These are phyloP conservation scores for Plutomurus gul DNA, from an alignment of 1,140 invertebrate species.

Conservation along the genomic window DNA sequence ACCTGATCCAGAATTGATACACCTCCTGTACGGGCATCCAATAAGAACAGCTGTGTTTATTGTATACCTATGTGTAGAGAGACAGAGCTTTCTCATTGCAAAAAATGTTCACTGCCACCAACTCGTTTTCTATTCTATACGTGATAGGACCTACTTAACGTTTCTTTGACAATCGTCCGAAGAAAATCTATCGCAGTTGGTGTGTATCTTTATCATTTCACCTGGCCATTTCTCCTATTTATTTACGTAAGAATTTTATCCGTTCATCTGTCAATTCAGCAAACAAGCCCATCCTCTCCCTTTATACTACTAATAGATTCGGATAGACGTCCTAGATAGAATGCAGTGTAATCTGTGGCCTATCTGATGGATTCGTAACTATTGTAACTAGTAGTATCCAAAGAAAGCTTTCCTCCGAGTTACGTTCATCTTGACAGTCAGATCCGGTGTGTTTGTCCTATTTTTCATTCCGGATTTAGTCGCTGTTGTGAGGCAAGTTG, in stretches of 20 bases:
- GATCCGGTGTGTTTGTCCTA: slow-evolving; percentile 34
- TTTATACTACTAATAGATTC: background rate
- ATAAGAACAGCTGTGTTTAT: too few species aligned
- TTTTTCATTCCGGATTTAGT: slow-evolving; percentile 39
- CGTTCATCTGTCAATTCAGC: background rate
- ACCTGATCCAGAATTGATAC: too few species aligned
- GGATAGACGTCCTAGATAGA: background rate
- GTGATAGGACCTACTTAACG: too few species aligned
- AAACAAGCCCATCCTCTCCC: background rate
- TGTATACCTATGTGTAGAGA: too few species aligned
- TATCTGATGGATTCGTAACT: background rate
- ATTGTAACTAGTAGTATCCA: too few species aligned
- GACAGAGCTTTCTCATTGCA: too few species aligned
- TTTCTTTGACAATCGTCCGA: too few species aligned
- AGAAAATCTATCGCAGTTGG: background rate
- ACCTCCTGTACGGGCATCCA: too few species aligned
- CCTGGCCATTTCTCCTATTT: background rate
- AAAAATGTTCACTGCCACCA: too few species aligned
- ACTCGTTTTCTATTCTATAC: too few species aligned
- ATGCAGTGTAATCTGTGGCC: background rate
- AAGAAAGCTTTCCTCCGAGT: background rate
- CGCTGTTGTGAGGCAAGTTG: background rate
- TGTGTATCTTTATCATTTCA: background rate
- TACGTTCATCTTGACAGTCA: slow-evolving; percentile 3
- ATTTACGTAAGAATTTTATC: background rate